These are phyloP conservation scores for Andrena fulva DNA, from an alignment of 2,888 invertebrate species.

Conservation along the genomic window DNA sequence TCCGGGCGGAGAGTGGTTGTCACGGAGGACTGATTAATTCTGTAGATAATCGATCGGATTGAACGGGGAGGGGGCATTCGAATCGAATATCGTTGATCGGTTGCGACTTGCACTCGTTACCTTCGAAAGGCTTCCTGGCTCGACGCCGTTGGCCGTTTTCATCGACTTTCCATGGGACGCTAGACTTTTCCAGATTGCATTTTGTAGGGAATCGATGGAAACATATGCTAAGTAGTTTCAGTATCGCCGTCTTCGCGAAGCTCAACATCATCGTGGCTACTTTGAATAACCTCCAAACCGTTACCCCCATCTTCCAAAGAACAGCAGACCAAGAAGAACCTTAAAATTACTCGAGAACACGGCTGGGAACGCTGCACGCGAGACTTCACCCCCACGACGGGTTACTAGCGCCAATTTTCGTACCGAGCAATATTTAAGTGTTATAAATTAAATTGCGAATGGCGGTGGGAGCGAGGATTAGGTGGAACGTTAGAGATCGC, in stretches of 20 bases:
- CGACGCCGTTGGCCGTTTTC: conserved; percentile 16
- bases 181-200: not conserved
- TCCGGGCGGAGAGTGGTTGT: conserved; percentile 68
- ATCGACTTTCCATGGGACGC: not conserved
- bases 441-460: conserved; percentile 34
- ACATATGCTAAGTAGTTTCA: not conserved
- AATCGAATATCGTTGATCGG: conserved; percentile 63
- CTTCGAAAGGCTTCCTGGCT: conserved; percentile 37
- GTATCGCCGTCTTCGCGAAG: not conserved
- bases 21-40: conserved; percentile 74
- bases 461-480: not conserved
- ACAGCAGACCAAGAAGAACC: no score
- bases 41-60: conserved; percentile 73
- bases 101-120: conserved; percentile 10
- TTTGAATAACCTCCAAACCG: no score
- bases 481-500: not conserved
- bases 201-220: not conserved
- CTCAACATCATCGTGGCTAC: no score
- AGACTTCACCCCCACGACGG: conserved; percentile 1
- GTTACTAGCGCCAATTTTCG: conserved; percentile 16
- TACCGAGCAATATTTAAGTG: conserved; percentile 23
- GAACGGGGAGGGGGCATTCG: conserved; percentile 61
- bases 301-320: no score
- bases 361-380: not conserved
- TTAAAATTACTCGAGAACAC: not conserved